Conservation (phyloP, 30 jellyfish, hydroid and myxozoan species). For the Catostylus mosaicus region DNA sequence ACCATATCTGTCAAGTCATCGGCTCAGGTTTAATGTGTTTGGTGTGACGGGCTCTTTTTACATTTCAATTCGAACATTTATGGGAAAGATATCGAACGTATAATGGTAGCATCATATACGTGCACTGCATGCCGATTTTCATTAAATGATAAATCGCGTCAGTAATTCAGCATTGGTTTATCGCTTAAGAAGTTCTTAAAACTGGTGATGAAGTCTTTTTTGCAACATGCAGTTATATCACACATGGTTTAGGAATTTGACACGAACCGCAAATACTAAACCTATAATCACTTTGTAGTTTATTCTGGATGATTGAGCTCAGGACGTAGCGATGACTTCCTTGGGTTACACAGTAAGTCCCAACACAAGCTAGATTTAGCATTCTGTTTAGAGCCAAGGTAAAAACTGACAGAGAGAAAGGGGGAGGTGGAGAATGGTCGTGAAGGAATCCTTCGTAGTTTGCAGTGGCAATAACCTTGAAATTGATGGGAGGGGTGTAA, state of each 20-base stretch:
- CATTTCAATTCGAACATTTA: background rate
- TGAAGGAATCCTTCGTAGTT: too few species aligned
- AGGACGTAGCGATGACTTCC: constrained; percentile 18
- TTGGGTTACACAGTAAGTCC: constrained; percentile 12
- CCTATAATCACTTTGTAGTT: background rate
- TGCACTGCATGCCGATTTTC: background rate
- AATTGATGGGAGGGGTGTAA: too few species aligned
- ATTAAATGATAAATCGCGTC: background rate
- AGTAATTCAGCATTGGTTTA: background rate
- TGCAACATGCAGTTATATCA: constrained; percentile 4
- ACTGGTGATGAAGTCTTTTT: background rate
- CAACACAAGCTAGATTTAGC: background rate
- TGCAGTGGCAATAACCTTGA: too few species aligned
- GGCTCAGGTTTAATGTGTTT: background rate
- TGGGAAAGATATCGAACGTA: background rate
- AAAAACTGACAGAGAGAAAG: background rate
- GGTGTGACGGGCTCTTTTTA: too few species aligned
- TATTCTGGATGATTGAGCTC: background rate
- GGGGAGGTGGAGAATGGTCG: background rate
- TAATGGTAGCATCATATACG: background rate
- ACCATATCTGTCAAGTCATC: background rate
- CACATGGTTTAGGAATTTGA: constrained; percentile 34
- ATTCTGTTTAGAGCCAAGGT: background rate
- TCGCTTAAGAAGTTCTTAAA: background rate
- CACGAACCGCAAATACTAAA: constrained; percentile 14